Base-by-base conservation (phyloP, 2,797 vertebrate genomes). In the Xerus rutilus region DNA sequence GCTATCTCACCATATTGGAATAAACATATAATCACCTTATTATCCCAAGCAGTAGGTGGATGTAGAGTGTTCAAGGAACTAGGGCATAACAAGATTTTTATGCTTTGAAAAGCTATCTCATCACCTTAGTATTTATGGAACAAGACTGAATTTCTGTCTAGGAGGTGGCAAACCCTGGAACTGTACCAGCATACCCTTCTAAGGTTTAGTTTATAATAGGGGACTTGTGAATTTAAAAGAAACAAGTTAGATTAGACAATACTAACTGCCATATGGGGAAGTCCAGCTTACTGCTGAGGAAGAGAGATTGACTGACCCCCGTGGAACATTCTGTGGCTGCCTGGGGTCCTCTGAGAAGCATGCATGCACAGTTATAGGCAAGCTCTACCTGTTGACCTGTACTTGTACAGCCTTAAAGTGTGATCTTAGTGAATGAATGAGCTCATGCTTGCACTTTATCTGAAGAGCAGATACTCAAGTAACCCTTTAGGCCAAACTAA, bases 21-120 rank as follows among this genome's bases (percentile, higher is more conserved):
- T 84, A 76, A 94, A 90, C 52, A 83, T 9, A 81, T 87, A 81
- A 90, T 59, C 32, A 59, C 15, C 12, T 86, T 77, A 83, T 20
- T 39, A 94, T 90, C 10, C 49, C 32, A 79, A 95, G 11, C 15
- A 84, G 0, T 76, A 83, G 13, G 6, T 15, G 14, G 4, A 64
- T 39, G 5, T 25, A 65, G 6, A n/a, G 13, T 67, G 20, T 78
- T 5, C 5, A 57, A 78, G n/a, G 32, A 89, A 90, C 14, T 11
- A 25, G 4, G 5, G 3, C 28, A 45, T 43, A 78, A 32, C 1
- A 49, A 23, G n/a, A 74, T 0, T 1, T 49, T 88, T 9, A 43
- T n/a, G 2, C 4, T 86, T 72, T 73, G 45, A 45, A 94, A 96
- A 85, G 20, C 21, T 89, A 21, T 21, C 25, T 8, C 7, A 76